A percentile compares a stretch with the other conserved stretches of the same genome.
These are phyloP conservation scores for Drosophila quasianomalipes DNA, from an alignment of 2,888 invertebrate species.

Conservation along the genomic window DNA sequence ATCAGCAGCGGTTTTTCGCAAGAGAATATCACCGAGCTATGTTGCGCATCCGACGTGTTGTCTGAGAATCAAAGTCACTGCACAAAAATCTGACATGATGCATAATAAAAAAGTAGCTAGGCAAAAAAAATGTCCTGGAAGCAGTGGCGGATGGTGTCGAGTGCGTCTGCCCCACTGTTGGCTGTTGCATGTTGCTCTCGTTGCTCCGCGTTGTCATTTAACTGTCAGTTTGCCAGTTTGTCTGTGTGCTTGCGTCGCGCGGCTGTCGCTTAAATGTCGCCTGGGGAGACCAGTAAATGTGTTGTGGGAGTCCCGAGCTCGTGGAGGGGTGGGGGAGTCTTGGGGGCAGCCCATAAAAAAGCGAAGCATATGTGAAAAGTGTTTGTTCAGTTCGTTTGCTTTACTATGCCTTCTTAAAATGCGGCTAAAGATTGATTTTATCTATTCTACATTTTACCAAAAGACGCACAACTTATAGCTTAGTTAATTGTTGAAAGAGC, in stretches of 20 bases:
- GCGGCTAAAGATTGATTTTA: not conserved
- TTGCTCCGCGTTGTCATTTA: constrained; percentile 63
- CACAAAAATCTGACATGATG: constrained; percentile 48
- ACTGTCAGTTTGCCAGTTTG: constrained; percentile 72
- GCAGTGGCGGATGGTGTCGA: not conserved
- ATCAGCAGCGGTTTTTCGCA: constrained; percentile 46
- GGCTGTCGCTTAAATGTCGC: constrained; percentile 73
- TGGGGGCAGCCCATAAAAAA: constrained; percentile 20
- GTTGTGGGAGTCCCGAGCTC: constrained; percentile 4
- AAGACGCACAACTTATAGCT: not conserved
- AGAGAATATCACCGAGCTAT: constrained; percentile 1
- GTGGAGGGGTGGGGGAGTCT: not conserved
- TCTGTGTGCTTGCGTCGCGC: constrained; percentile 55
- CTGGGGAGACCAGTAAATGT: constrained; percentile 29
- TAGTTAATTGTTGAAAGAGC: not conserved
- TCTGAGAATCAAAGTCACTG: constrained; percentile 44
- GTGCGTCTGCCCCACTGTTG: constrained; percentile 1
- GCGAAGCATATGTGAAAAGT: constrained; percentile 33
- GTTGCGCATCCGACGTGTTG: constrained; percentile 5
- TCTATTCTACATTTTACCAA: not conserved
- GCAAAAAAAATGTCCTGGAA: not conserved
- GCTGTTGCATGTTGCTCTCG: constrained; percentile 41
- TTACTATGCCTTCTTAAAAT: not conserved
- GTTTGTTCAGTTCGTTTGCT: constrained; percentile 3
- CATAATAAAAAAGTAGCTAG: constrained; percentile 10